phyloP scores from a whole-genome alignment of 2,113 vertebrate species.

The Melozone crissalis region DNA sequence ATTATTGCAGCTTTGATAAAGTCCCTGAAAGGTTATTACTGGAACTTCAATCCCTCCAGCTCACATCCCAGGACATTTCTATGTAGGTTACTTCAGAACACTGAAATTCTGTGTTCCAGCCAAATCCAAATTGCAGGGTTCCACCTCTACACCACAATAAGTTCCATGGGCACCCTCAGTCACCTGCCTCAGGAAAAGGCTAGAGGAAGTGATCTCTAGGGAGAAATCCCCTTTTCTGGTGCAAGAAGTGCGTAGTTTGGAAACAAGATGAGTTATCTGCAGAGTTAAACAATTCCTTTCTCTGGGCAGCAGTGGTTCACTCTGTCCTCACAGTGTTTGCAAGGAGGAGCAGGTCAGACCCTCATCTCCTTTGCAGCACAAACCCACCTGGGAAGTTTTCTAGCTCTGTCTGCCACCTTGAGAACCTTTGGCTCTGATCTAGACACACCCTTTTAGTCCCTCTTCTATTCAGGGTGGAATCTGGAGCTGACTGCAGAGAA shows the following conservation, averaged over 20 bases:
- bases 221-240: not conserved
- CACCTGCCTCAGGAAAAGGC: not conserved
- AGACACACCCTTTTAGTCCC: not conserved
- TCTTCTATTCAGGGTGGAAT: not conserved
- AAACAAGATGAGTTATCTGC: not conserved
- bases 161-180: not conserved
- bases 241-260: not conserved
- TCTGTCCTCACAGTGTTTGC: not conserved
- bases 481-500: not conserved
- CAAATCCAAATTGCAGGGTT: not conserved
- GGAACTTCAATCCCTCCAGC: not conserved
- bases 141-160: not conserved
- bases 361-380: not conserved
- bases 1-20: constrained; percentile 7
- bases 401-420: not conserved
- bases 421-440: not conserved
- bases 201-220: not conserved
- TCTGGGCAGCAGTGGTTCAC: rapidly evolving
- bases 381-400: not conserved
- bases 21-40: not conserved
- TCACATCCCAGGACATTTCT: not conserved
- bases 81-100: not conserved
- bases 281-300: not conserved
- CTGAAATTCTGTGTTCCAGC: not conserved
- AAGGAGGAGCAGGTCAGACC: not conserved